Evolutionary conservation across 2,888 invertebrate genomes (phyloP).

Genomic region (Sarcophaga carnaria): DNA sequence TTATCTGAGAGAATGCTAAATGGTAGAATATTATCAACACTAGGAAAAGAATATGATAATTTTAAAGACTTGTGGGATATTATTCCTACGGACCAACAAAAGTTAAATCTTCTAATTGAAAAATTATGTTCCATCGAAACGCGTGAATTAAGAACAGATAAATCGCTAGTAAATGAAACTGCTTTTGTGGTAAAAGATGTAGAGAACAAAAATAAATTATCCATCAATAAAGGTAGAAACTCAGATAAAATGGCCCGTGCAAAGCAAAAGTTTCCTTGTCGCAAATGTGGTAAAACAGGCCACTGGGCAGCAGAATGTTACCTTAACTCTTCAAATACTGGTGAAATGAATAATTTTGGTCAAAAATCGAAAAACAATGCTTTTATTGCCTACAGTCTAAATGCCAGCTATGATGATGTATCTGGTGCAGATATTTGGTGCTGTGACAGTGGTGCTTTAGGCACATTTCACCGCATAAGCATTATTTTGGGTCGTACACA

Average conservation of each 20-base stretch:
- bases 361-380: constrained; percentile 15
- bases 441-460: constrained; percentile 34
- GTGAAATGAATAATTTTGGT: background rate
- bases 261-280: constrained; percentile 1
- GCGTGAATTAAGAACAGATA: constrained; percentile 27
- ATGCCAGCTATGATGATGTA: constrained; percentile 1
- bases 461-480: constrained; percentile 34
- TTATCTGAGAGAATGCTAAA: constrained; percentile 36
- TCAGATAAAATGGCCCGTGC: too few species aligned
- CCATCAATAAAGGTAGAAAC: too few species aligned
- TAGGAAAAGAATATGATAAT: constrained; percentile 36
- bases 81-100: constrained; percentile 21
- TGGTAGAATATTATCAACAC: constrained; percentile 38
- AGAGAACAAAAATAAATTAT: too few species aligned
- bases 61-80: constrained; percentile 32
- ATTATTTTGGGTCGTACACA: constrained; percentile 25
- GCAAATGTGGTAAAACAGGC: constrained; percentile 19
- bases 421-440: constrained; percentile 20
- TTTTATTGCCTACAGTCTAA: too few species aligned
- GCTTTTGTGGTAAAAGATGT: too few species aligned
- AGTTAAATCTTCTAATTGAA: constrained; percentile 31
- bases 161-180: constrained; percentile 2
- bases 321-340: too few species aligned
- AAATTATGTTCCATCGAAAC: constrained; percentile 37
- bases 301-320: too few species aligned